Percentiles rank a stretch among this genome's conserved stretches.
phyloP scores from a whole-genome alignment of 2,888 invertebrate genomes.

The Latrodectus elegans region DNA sequence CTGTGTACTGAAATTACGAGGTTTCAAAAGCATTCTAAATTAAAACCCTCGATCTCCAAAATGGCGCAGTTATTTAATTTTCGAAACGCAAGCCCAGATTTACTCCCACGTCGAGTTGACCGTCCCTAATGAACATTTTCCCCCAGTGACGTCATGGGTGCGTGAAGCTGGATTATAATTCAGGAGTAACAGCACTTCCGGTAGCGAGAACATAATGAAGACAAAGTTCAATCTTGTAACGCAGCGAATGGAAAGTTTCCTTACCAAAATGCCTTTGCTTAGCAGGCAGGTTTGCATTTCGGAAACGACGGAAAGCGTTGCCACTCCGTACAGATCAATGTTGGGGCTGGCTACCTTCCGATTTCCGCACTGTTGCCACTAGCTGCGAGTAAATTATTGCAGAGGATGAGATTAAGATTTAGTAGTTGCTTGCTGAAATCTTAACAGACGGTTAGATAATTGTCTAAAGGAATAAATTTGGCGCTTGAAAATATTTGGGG shows the following conservation, averaged over 20 bases:
- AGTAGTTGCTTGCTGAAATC: slow-evolving; percentile 21
- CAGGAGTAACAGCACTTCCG: slow-evolving; percentile 50
- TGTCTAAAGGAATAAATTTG: slow-evolving; percentile 35
- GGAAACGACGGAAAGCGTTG: no score
- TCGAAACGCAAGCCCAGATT: not conserved
- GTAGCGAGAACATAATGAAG: slow-evolving; percentile 43
- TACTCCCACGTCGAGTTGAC: slow-evolving; percentile 14
- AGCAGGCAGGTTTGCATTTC: no score
- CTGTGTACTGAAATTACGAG: no score
- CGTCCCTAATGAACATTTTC: slow-evolving; percentile 52
- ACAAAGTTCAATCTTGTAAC: slow-evolving; percentile 40
- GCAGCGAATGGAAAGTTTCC: slow-evolving; percentile 26
- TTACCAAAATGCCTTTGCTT: no score
- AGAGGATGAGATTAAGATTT: slow-evolving; percentile 48
- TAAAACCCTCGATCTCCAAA: slow-evolving; percentile 38
- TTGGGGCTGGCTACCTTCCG: not conserved
- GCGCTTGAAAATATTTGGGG: slow-evolving; percentile 29
- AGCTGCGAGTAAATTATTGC: slow-evolving; percentile 44
- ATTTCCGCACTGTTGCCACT: not conserved
- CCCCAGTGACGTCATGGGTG: slow-evolving; percentile 50
- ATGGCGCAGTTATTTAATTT: slow-evolving; percentile 50
- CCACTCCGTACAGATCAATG: not conserved
- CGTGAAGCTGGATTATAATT: slow-evolving; percentile 52
- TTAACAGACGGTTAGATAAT: slow-evolving; percentile 35
- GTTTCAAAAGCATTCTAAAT: slow-evolving; percentile 24